Conservation (phyloP, 1,140 invertebrate species). For the Piezodorus guildinii region DNA sequence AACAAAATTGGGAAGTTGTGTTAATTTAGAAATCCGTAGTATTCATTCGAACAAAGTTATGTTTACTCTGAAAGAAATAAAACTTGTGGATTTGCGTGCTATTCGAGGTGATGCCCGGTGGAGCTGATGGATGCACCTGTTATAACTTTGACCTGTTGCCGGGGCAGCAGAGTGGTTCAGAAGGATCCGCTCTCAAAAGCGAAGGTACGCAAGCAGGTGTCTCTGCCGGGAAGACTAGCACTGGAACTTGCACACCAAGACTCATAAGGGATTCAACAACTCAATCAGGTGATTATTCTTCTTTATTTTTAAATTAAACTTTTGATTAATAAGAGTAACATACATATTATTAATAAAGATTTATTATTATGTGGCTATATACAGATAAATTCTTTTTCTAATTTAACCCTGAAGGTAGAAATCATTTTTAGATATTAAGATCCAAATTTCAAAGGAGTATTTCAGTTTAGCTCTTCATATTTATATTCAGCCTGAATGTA, state of each 20-base stretch:
- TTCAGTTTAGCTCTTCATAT: too few relatives aligned
- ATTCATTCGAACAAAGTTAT: too few relatives aligned
- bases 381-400: too few relatives aligned
- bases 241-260: constrained; percentile 31
- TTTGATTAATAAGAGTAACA: not conserved
- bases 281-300: not conserved
- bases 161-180: constrained; percentile 2
- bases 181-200: constrained; percentile 41
- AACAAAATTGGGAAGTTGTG: too few relatives aligned
- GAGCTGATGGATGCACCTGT: not conserved
- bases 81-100: constrained; percentile 2
- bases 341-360: not conserved
- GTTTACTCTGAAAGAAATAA: not conserved
- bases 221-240: constrained; percentile 28
- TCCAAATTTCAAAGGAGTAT: too few relatives aligned
- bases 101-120: not conserved
- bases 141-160: constrained; percentile 12
- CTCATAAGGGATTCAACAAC: constrained; percentile 22
- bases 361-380: too few relatives aligned
- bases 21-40: too few relatives aligned
- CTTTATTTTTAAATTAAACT: not conserved
- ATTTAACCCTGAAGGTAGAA: too few relatives aligned
- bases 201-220: constrained; percentile 70
- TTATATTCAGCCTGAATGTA: too few relatives aligned
- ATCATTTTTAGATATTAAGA: too few relatives aligned